These are phyloP conservation scores for Orthosia gracilis DNA, from an alignment of 2,888 invertebrate species.

Conservation along the genomic window DNA sequence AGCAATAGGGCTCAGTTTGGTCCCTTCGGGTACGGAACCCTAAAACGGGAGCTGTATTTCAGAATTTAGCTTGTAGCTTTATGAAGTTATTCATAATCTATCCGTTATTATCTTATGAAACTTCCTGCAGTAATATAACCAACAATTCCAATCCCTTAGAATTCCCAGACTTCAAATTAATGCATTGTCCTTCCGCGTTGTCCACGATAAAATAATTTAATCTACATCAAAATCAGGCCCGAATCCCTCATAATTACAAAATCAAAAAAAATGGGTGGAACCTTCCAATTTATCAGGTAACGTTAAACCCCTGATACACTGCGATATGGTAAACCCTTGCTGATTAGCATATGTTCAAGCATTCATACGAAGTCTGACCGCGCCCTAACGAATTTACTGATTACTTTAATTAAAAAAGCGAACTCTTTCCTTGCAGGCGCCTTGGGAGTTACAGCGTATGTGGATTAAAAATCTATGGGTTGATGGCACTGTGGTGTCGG, in stretches of 20 bases:
- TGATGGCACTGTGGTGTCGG: slow-evolving; percentile 42
- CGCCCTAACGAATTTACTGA: slow-evolving; percentile 88
- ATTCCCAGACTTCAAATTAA: not conserved
- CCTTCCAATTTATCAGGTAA: slow-evolving; percentile 52
- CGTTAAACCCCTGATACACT: slow-evolving; percentile 57
- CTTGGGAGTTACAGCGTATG: slow-evolving; percentile 79
- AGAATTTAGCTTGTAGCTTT: no score
- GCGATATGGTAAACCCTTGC: slow-evolving; percentile 66
- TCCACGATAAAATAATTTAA: not conserved
- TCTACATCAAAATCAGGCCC: slow-evolving; percentile 25
- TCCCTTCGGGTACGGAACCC: no score
- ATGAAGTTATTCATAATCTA: no score
- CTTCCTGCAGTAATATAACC: no score
- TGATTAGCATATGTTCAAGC: slow-evolving; percentile 68
- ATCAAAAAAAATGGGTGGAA: slow-evolving; percentile 64
- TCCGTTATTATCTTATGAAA: no score
- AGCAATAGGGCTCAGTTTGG: no score
- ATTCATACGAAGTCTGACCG: slow-evolving; percentile 74
- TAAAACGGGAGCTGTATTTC: no score
- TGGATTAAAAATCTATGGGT: slow-evolving; percentile 84
- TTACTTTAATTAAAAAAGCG: slow-evolving; percentile 89
- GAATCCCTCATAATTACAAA: slow-evolving; percentile 48
- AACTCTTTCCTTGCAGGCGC: slow-evolving; percentile 86
- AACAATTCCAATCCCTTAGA: no score
- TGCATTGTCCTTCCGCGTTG: not conserved